Evolutionary conservation across 2,113 vertebrate genomes (phyloP).

Genomic region (Apaloderma vittatum): DNA sequence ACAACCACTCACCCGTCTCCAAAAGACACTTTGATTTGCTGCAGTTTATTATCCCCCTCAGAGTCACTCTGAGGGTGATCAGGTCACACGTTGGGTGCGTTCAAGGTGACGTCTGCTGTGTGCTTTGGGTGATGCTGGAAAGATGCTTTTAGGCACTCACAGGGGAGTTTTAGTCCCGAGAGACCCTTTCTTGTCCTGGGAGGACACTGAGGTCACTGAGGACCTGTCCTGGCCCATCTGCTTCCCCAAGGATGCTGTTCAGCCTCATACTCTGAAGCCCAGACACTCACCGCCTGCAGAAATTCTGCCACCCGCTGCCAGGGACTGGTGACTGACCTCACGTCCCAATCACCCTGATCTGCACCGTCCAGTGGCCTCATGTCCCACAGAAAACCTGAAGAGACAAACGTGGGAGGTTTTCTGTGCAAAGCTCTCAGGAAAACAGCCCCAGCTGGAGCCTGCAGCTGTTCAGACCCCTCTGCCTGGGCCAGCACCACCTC

Average conservation of each 20-base stretch:
- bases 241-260: neutral
- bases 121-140: neutral
- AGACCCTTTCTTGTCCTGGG: neutral
- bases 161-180: neutral
- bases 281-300: neutral
- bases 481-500: neutral
- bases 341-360: neutral
- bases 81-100: rapidly evolving
- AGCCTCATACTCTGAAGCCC: neutral
- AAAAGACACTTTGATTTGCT: neutral
- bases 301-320: rapidly evolving
- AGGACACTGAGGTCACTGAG: neutral
- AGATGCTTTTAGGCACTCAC: neutral
- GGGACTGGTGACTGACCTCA: neutral
- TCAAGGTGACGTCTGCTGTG: neutral
- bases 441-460: neutral
- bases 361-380: neutral
- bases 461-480: neutral
- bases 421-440: neutral
- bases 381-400: neutral
- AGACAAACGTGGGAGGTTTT: neutral
- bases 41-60: neutral
- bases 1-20: neutral
- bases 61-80: neutral
- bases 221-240: neutral